These are phyloP conservation scores for Hepsetus odoe DNA, from an alignment of 2,113 vertebrate genomes.

Conservation along the genomic window DNA sequence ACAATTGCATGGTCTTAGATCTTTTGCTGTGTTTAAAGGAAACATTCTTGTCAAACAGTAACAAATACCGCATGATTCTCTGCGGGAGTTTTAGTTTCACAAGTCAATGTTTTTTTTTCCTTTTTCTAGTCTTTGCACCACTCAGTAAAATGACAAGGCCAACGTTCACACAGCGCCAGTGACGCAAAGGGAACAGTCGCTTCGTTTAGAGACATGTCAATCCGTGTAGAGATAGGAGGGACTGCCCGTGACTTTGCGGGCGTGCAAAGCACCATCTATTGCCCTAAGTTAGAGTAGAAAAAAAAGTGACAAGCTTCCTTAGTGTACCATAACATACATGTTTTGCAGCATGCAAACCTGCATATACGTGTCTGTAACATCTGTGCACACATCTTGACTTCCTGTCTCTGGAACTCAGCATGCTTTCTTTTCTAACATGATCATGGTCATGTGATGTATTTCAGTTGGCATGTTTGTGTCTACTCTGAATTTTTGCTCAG, in stretches of 20 bases:
- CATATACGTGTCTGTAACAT: conserved; percentile 25
- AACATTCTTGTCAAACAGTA: conserved; percentile 49
- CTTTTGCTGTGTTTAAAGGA: conserved; percentile 44
- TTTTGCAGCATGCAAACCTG: conserved; percentile 31
- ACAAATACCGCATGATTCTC: conserved; percentile 32
- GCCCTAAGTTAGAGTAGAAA: background rate
- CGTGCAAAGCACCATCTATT: background rate
- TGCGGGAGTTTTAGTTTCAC: conserved; percentile 49
- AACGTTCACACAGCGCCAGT: conserved; percentile 21
- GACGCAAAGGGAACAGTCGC: conserved; percentile 39
- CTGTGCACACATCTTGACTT: conserved; percentile 40
- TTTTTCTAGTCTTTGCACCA: conserved; percentile 15
- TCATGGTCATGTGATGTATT: background rate
- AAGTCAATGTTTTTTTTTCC: conserved; percentile 8
- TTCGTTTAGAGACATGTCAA: background rate
- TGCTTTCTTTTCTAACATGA: conserved; percentile 28
- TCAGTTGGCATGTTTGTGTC: conserved; percentile 9
- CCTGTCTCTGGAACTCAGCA: conserved; percentile 27
- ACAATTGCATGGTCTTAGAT: background rate
- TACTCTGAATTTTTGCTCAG: background rate
- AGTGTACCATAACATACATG: conserved; percentile 17
- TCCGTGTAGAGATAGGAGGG: background rate
- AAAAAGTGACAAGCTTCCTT: background rate
- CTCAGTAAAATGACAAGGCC: conserved; percentile 25
- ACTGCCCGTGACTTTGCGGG: conserved; percentile 21